Conservation (phyloP, 2,888 invertebrate species). For the Phortica magna region DNA sequence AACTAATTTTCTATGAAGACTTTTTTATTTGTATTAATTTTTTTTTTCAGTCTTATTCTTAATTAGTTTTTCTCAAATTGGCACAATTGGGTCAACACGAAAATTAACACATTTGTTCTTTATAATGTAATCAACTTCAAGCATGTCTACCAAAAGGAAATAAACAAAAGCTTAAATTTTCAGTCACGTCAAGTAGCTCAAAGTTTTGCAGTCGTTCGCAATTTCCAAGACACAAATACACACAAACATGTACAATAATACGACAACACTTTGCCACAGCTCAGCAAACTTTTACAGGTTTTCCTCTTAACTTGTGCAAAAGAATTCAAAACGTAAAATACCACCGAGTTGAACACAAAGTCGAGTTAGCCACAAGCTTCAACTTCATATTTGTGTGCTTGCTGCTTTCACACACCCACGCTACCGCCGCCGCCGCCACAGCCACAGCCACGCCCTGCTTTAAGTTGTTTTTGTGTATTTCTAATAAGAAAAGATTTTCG, state of each 20-base stretch:
- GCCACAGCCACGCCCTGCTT: neutral
- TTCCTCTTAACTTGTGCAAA: neutral
- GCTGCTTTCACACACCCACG: no score
- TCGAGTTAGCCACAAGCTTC: constrained; percentile 14
- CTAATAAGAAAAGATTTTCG: constrained; percentile 26
- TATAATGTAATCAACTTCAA: no score
- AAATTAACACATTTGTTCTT: no score
- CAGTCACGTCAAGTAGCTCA: neutral
- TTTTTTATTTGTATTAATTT: no score
- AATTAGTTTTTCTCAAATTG: no score
- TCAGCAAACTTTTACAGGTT: constrained; percentile 1
- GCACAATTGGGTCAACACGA: no score
- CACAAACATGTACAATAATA: neutral
- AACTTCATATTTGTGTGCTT: constrained; percentile 14
- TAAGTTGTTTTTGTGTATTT: constrained; percentile 7
- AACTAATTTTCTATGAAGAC: no score
- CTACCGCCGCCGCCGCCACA: neutral
- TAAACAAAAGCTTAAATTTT: no score
- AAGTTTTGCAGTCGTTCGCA: neutral
- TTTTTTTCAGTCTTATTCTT: no score
- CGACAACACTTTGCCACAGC: neutral
- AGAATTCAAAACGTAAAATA: neutral
- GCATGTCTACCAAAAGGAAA: no score
- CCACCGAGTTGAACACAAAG: neutral
- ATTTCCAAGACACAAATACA: neutral